Evolutionary conservation across 1,140 invertebrate genomes (phyloP).

Genomic region (Hyles vespertilio): DNA sequence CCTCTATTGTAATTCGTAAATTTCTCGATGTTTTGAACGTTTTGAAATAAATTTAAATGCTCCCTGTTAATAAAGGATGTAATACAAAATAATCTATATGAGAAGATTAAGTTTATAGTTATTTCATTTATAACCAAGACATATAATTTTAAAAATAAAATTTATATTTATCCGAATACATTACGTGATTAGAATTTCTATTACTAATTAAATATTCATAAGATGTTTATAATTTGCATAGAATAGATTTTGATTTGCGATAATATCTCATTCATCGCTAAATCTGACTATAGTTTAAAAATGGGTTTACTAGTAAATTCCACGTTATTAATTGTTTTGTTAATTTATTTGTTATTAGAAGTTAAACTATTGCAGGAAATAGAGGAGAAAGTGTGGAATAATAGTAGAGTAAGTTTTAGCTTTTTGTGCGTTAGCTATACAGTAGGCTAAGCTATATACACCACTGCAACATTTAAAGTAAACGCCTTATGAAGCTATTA

Average conservation of each 20-base stretch:
- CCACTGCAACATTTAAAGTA: too few species aligned
- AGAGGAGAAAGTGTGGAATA: too few species aligned
- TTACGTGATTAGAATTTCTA: constrained; percentile 6
- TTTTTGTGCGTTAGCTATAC: constrained; percentile 14
- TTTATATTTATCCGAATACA: constrained; percentile 1
- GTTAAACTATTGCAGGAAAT: too few species aligned
- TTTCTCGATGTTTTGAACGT: constrained; percentile 13
- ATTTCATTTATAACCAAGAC: too few species aligned
- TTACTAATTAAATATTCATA: constrained; percentile 23
- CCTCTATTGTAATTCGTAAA: constrained; percentile 13
- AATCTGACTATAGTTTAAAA: not conserved
- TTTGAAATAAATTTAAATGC: constrained; percentile 5
- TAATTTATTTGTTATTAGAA: too few species aligned
- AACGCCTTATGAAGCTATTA: too few species aligned
- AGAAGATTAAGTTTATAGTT: too few species aligned
- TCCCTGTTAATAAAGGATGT: constrained; percentile 1
- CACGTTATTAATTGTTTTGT: not conserved
- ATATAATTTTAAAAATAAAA: too few species aligned
- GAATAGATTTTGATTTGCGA: not conserved
- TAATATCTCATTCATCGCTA: not conserved
- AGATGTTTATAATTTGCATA: constrained; percentile 11
- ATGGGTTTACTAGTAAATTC: constrained; percentile 2
- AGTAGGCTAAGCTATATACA: constrained; percentile 14
- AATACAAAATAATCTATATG: not conserved
- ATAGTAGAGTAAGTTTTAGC: too few species aligned